Percentiles rank a stretch among this genome's conserved stretches.
Evolutionary conservation across 2,113 vertebrate species (phyloP).

Genomic region (Zosterops lateralis): DNA sequence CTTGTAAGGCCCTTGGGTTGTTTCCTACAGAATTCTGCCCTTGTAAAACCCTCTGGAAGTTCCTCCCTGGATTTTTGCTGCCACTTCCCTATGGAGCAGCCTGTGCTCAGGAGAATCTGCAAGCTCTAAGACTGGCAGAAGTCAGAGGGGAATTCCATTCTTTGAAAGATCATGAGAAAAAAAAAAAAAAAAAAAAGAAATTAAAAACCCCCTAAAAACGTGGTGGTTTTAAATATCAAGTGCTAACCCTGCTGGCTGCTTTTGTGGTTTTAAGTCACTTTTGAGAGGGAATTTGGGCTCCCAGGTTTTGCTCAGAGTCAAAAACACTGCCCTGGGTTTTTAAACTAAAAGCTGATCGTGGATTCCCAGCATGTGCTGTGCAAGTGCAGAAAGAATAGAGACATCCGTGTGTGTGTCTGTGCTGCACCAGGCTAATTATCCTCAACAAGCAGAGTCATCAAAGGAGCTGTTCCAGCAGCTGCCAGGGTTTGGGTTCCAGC

Average conservation of each 20-base stretch:
- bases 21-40: background rate
- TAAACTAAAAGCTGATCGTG: background rate
- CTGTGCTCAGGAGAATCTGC: background rate
- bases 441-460: constrained; percentile 66
- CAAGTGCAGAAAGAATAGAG: constrained; percentile 29
- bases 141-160: background rate
- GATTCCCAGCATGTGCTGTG: constrained; percentile 37
- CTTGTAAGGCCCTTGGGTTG: no score
- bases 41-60: background rate
- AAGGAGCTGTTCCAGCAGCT: constrained; percentile 52
- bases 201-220: fast-evolving
- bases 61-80: background rate
- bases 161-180: background rate
- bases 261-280: background rate
- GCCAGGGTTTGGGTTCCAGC: constrained; percentile 49
- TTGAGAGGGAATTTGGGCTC: background rate
- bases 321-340: background rate
- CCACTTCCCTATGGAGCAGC: background rate
- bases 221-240: background rate
- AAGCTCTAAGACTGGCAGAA: background rate
- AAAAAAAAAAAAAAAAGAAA: background rate
- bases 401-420: constrained; percentile 58
- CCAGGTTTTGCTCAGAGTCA: background rate
- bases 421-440: constrained; percentile 61
- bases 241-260: background rate